Base-by-base conservation (phyloP, 2,797 vertebrate species). In the Gouania willdenowi region DNA sequence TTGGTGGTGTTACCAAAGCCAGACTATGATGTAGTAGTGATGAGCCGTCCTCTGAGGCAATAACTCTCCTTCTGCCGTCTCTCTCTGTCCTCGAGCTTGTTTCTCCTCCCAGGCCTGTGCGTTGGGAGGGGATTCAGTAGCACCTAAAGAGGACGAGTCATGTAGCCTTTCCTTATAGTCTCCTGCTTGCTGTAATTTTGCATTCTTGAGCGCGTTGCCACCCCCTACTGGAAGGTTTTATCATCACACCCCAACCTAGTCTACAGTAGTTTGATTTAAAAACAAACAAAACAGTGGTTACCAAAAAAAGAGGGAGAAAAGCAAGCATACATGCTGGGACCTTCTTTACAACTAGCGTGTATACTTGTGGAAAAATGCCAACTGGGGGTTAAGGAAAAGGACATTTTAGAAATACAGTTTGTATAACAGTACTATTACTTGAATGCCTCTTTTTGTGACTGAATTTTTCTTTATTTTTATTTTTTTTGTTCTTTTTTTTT, bases 401-500 rank as follows among this genome's bases (percentile, higher is more conserved):
- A 57, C 68, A 68, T 86, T 86, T 78, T 84, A 86, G 28, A 91
- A 90, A 90, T 90, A 82, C 79, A 91, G 92, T 89, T 88, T 93
- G 91, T 95, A 93, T 94, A 93, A 92, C 93, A 95, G 92, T 92
- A 94, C 92, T 94, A 95, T 92, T 96, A 97, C 96, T 98, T 98
- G 96, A 98, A 98, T 97, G 95, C 94, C 93, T 97, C 90, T 88
- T 86, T 91, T 89, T 90, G 93, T 98, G 93, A 98, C 93, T 95
- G 93, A 94, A 85, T 80, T 81, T 84, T 89, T 87, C 87, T 77
- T 92, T 94, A 90, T 79, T 73, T 90, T 92, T 90, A 51, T 84
- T 89, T 89, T 89, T 90, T 77, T 87, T 91, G 13, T 19, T 35
- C n/a, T 43, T 48, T 32, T 38, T 16, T 83, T 91, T 57, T 59